phyloP scores from a whole-genome alignment of 2,113 vertebrate species.

The Rhea americana region DNA sequence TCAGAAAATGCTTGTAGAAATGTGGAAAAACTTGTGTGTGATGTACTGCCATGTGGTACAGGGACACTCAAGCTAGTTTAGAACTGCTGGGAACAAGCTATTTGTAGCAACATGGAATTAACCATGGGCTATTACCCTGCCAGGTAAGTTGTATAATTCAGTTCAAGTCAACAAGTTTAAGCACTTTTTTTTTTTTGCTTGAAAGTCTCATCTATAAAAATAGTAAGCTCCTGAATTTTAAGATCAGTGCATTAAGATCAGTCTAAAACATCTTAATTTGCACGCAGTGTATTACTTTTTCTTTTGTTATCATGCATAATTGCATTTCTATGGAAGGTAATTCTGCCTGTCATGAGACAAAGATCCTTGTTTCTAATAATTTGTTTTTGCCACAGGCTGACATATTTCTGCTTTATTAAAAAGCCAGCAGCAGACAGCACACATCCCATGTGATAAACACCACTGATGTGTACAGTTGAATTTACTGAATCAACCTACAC shows the following conservation, averaged over 20 bases:
- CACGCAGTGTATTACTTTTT: not conserved
- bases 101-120: not conserved
- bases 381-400: not conserved
- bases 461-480: accelerated
- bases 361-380: not conserved
- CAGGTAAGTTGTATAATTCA: not conserved
- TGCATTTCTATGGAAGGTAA: not conserved
- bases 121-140: not conserved
- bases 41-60: not conserved
- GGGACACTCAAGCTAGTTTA: not conserved
- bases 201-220: not conserved
- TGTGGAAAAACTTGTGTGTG: not conserved
- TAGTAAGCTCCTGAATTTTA: not conserved
- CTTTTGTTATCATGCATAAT: not conserved
- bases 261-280: not conserved
- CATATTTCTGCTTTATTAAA: not conserved
- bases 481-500: not conserved
- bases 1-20: not conserved
- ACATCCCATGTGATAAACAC: not conserved
- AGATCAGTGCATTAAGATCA: not conserved
- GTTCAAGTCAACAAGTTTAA: not conserved
- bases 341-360: not conserved
- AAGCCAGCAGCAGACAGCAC: not conserved
- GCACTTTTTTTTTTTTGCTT: not conserved
- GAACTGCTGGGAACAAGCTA: not conserved